Base-by-base conservation (phyloP, 1,140 invertebrate genomes). In the Monochamus saltuarius region DNA sequence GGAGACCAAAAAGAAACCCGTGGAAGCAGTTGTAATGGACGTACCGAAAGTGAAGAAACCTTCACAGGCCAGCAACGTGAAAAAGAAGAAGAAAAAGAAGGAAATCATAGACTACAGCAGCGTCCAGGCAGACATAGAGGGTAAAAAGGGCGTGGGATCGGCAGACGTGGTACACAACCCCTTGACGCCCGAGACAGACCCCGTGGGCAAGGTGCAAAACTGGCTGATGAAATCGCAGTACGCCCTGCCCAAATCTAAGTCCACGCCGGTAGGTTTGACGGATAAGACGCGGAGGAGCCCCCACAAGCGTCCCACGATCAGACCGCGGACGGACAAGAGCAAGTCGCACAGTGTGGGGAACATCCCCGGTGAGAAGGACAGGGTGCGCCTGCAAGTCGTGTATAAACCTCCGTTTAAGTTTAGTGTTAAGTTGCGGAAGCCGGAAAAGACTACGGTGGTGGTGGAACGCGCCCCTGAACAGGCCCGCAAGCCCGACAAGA, bases 371-470 rank as follows among this genome's bases (percentile, higher is more conserved):
- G 82, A 83, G 59, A 83, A 82, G 49, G 84, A 89, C 67, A 85
- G 87, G 56, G 84, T 88, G 0, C 84, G 89, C 49, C 75, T 92
- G 8, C 90, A 92, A 73, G 89, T 92, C 1, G 87, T 92, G 4
- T 92, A 91, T 73, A 91, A 91, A 69, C 89, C 90, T 29, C 90
- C 90, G 1, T 92, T 92, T 73, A 89, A 89, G 65, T 91, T 92
- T 73, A 91, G 87, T 73, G 81, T 92, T 16, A 89, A 89, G 69
- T 80, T 92, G 43, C 86, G 86, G 36, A 89, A 89, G 70, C 85
- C 83, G 6, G 83, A 86, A 7, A 86, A 85, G 61, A 80, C 77
- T 29, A 78, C 78, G 54, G 77, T 77, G 1, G 68, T 75, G 45
- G 67, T 53, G 9, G 51, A 53, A 68, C 36, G 51, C 2, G 37